Evolutionary conservation across 2,797 vertebrate species (phyloP), one percentile per base, ranked within the genome.

Genomic region (Mormyrus hasselquistii): DNA sequence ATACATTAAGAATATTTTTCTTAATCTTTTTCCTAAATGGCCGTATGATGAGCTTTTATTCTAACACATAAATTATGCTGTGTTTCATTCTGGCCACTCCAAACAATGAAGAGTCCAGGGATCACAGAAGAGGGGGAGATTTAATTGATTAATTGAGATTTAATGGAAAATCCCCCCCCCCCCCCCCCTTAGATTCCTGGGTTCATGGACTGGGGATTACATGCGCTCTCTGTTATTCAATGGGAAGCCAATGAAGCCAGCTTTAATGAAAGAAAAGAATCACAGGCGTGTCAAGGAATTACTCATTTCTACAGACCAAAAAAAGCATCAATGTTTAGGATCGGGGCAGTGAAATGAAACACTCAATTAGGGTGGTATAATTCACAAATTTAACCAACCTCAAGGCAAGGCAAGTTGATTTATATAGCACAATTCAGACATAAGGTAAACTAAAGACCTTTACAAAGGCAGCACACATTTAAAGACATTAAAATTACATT

Each of bases 121-220:
- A 82, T 82, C 41, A 22, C 19, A 47, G 41, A 82, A 82, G 16
- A 44, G 76, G 16, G 76, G 76, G 5, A 82, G 7, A 82, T 82
- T 82, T 82, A n/a, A 82, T 47, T 82, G 76, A 82, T 82, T 82
- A 82, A 19, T 82, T 82, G 76, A n/a, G 41, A 82, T 79, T 44
- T 79, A 41, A 79, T 47, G 6, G 41, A 79, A 9, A 34, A 55
- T 34, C 22, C 22, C 14, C 49, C 50, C 50, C 25, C 14, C 49
- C 50, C 50, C 25, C 25, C 25, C 1, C 65, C n/a, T 34, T 38
- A 14, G 12, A 73, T 73, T 73, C 29, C 65, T 16, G 65, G 65
- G 69, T 38, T 73, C 29, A 16, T 73, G 29, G 4, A 38, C 29
- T 73, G 65, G 65, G 10, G 65, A 29, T 69, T 34, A 69, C 12